phyloP scores from a whole-genome alignment of 2,888 invertebrate genomes.

The Clusia tigrina region DNA sequence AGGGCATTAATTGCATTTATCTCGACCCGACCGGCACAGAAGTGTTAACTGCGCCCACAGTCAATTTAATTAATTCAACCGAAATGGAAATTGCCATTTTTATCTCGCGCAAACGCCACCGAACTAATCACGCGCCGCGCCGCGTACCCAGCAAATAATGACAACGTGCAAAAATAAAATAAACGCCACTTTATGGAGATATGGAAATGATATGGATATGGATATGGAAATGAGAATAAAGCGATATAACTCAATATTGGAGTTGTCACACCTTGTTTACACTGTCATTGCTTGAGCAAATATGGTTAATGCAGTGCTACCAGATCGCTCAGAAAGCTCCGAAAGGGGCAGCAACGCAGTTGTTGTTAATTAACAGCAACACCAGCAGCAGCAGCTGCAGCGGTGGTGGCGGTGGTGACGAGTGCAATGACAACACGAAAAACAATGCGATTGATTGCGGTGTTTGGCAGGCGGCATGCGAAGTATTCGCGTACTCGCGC shows the following conservation, averaged over 20 bases:
- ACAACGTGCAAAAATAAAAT: constrained; percentile 5
- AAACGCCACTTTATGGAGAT: constrained; percentile 15
- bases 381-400: not conserved
- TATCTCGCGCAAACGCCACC: not conserved
- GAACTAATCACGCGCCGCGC: not conserved
- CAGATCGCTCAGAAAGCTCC: no score
- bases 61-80: not conserved
- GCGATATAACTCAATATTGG: constrained; percentile 55
- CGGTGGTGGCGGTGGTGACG: not conserved
- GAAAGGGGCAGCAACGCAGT: no score
- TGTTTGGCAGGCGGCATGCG: no score
- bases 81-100: not conserved
- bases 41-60: no score
- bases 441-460: no score
- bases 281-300: constrained; percentile 32
- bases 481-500: no score
- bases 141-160: constrained; percentile 17
- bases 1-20: no score
- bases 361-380: not conserved
- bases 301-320: not conserved
- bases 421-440: not conserved
- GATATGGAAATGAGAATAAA: constrained; percentile 48
- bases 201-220: constrained; percentile 23
- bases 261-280: constrained; percentile 56
- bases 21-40: no score